These are phyloP conservation scores for Yoshiicerus persimilis DNA, from an alignment of 1,140 invertebrate species.

Conservation along the genomic window DNA sequence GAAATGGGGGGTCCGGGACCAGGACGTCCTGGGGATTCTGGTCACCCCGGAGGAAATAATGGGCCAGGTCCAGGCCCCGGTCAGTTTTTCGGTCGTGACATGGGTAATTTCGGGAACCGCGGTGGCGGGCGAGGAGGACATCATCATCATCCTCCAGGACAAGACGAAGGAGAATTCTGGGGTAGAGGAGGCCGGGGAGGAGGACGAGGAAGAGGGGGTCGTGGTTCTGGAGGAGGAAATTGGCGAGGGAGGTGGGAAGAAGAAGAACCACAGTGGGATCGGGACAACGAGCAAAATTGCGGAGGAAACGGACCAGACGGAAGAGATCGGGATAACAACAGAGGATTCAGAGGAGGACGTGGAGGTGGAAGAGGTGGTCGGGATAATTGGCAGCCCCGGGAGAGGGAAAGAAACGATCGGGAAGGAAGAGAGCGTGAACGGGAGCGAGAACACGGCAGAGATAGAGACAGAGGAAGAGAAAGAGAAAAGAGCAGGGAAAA, in stretches of 20 bases:
- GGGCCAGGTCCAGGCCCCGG: not conserved
- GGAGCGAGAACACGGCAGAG: not conserved
- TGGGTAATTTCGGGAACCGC: not conserved
- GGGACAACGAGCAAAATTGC: slow-evolving; percentile 29
- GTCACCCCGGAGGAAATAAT: not conserved
- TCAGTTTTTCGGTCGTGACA: slow-evolving; percentile 10
- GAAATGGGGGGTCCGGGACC: slow-evolving; percentile 30
- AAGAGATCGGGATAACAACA: not conserved
- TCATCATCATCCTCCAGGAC: slow-evolving; percentile 32
- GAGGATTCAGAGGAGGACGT: slow-evolving; percentile 45
- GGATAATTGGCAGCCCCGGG: slow-evolving; percentile 2
- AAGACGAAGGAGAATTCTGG: slow-evolving; percentile 21
- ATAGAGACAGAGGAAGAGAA: not conserved
- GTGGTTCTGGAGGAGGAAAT: slow-evolving; percentile 36
- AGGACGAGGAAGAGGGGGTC: slow-evolving; percentile 38
- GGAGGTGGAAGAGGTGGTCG: slow-evolving; percentile 35
- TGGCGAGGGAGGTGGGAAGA: slow-evolving; percentile 33
- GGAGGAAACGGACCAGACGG: slow-evolving; percentile 29
- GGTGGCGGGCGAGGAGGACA: slow-evolving; percentile 8
- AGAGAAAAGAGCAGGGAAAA: not conserved
- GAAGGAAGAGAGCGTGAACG: slow-evolving; percentile 39
- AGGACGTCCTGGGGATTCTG: not conserved
- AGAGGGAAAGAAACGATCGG: slow-evolving; percentile 25
- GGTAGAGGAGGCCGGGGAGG: slow-evolving; percentile 43
- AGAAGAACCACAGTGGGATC: slow-evolving; percentile 16